phyloP scores from a whole-genome alignment of 2,113 vertebrate species.

The Tenrec ecaudatus region DNA sequence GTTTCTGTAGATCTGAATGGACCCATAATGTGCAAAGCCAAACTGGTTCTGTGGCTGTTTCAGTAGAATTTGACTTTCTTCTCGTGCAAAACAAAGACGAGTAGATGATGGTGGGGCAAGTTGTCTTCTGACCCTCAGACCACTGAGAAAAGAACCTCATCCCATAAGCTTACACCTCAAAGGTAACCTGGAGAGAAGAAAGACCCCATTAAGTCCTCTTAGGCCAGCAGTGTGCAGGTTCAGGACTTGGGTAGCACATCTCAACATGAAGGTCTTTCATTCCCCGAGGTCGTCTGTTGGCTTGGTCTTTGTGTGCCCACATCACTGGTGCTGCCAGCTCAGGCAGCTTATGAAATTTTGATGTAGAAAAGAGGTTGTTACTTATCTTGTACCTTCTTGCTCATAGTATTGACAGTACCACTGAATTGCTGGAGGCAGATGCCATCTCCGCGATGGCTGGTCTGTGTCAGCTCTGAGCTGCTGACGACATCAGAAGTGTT shows the following conservation, averaged over 20 bases:
- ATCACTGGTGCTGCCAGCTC: constrained; percentile 79
- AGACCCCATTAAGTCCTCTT: constrained; percentile 49
- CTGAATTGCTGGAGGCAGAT: constrained; percentile 92
- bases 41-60: not conserved
- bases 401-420: constrained; percentile 97
- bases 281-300: constrained; percentile 80
- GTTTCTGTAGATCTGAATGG: constrained; percentile 30
- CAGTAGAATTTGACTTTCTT: not conserved
- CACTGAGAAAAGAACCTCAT: constrained; percentile 41
- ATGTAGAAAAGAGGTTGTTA: constrained; percentile 98
- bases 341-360: constrained; percentile 96
- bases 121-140: not conserved
- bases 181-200: not conserved
- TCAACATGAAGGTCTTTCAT: constrained; percentile 83
- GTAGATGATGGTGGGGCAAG: not conserved
- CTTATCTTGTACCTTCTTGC: constrained; percentile 97
- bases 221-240: constrained; percentile 67
- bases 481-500: constrained; percentile 99
- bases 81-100: not conserved
- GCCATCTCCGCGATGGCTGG: constrained; percentile 88
- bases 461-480: constrained; percentile 90
- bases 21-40: not conserved
- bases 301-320: constrained; percentile 85
- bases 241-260: constrained; percentile 86
- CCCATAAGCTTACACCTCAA: constrained; percentile 1